Base-by-base conservation (phyloP, 2,113 vertebrate species). In the Cettia cetti region DNA sequence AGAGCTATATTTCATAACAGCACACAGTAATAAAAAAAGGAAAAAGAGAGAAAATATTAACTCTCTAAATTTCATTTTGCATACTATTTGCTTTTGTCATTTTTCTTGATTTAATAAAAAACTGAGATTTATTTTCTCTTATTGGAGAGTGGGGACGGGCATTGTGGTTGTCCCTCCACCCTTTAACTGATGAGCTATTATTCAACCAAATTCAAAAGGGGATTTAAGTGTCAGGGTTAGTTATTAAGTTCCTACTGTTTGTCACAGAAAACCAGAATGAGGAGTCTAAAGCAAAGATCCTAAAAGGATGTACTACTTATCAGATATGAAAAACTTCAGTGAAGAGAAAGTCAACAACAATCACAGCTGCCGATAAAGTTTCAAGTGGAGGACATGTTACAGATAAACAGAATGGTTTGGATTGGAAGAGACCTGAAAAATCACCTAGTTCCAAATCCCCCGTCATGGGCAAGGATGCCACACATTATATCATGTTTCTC, bases 141-240 rank as follows among this genome's bases (percentile, higher is more conserved):
- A 47, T 6, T 71, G 11, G 10, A 13, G 21, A 0, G 2, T 35
- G 14, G 21, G 4, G 26, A 14, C 0, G 3, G 14, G 2, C 3
- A 6, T 20, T 66, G 18, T n/a, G 11, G 18, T 30, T 75, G 17
- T 53, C 17, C 52, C 15, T 81, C 22, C 3, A 45, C 10, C 4
- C 69, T 83, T 85, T 71, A 44, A 75, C 9, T 60, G 52, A 37
- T 5, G 22, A 63, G 9, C 5, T 77, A 66, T 23, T 13, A 53
- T 39, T 53, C 28, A 78, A 21, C 8, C 4, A 84, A 87, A 71
- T 76, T 66, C 19, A 82, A 57, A 60, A 56, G 10, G 3, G 2
- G 1, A 49, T 76, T 88, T 76, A 93, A 72, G 13, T 76, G 57
- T 82, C 17, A 13, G 13, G 15, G 7, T 7, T 49, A 15, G 3